Percentiles rank a stretch among this genome's conserved stretches.
Conservation (phyloP, 2,888 invertebrate genomes). For the Bellardia pandia region DNA sequence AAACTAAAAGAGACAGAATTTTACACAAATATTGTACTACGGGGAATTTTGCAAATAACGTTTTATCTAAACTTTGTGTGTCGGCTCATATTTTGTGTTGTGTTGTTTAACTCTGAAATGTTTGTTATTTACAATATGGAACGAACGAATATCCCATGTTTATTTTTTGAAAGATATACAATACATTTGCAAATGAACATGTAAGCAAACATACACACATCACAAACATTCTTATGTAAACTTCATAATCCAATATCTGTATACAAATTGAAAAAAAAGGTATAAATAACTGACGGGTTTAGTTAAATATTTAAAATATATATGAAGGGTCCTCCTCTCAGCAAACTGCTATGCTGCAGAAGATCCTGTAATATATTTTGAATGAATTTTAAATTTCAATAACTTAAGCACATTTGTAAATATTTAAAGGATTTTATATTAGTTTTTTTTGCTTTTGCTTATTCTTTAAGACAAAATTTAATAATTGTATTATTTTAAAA, state of each 20-base stretch:
- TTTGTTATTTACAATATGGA: slow-evolving; percentile 54
- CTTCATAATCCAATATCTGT: not conserved
- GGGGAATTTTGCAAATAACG: slow-evolving; percentile 57
- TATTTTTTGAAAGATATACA: slow-evolving; percentile 34
- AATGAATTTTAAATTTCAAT: slow-evolving; percentile 12
- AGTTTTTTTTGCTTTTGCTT: not conserved
- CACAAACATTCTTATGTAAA: not conserved
- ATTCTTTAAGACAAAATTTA: not conserved
- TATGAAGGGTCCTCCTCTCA: not conserved
- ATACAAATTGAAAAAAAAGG: not conserved
- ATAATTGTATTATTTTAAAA: not conserved
- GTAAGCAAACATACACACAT: not conserved
- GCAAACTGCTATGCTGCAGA: not conserved
- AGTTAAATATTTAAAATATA: slow-evolving; percentile 1
- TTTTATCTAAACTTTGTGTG: slow-evolving; percentile 49
- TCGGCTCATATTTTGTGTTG: slow-evolving; percentile 1
- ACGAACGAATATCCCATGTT: slow-evolving; percentile 27
- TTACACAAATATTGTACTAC: slow-evolving; percentile 59
- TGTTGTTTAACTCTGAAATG: slow-evolving; percentile 49
- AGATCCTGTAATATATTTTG: not conserved
- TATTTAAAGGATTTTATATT: not conserved
- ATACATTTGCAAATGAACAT: slow-evolving; percentile 41
- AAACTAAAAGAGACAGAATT: slow-evolving; percentile 38
- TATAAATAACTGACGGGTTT: not conserved
- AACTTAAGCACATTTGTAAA: not conserved